phyloP scores from a whole-genome alignment of 2,113 vertebrate genomes.

The Benitochromis conjunctus region DNA sequence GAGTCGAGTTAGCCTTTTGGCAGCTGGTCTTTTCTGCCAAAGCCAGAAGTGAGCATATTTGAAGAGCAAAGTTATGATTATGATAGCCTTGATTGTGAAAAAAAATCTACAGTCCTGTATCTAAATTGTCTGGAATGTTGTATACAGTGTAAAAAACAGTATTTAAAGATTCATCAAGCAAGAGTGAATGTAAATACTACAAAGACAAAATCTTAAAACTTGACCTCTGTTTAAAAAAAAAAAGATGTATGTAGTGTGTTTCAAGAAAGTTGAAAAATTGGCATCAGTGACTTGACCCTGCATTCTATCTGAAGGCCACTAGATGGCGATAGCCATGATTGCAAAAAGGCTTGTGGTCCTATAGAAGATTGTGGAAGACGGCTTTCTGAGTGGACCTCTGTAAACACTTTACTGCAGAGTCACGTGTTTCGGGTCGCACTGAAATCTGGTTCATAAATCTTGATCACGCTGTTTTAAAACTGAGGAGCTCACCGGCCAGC shows the following conservation, averaged over 20 bases:
- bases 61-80: background rate
- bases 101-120: too few relatives aligned
- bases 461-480: fast-evolving
- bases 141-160: too few relatives aligned
- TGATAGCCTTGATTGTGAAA: too few relatives aligned
- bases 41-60: background rate
- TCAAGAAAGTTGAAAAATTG: background rate
- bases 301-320: background rate
- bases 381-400: background rate
- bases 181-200: too few relatives aligned
- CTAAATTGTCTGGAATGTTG: too few relatives aligned
- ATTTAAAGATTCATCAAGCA: too few relatives aligned
- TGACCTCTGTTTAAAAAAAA: background rate
- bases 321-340: background rate
- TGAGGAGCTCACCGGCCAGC: background rate
- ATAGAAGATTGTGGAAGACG: background rate
- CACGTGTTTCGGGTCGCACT: background rate
- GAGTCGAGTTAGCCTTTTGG: background rate
- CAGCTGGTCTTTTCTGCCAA: background rate
- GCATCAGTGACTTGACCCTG: background rate
- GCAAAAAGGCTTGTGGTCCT: background rate
- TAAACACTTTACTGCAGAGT: background rate
- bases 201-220: background rate
- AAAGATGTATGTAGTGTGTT: background rate
- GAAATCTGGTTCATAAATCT: background rate